Conservation (phyloP, 2,113 vertebrate species). For the human region GRCh38 chr9:19582001-19582500, state of each 20-base stretch:
- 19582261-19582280: neutral
- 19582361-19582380: neutral
- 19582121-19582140: neutral
- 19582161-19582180: neutral
- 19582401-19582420: neutral
- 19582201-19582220: neutral
- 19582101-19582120: conserved; percentile 12
- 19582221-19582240: neutral
- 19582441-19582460: neutral
- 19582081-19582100: conserved; percentile 46
- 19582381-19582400: neutral
- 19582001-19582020: conserved; percentile 72
- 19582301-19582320: neutral
- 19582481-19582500: neutral
- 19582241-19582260: neutral
- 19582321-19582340: conserved; percentile 27
- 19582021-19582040: conserved; percentile 66
- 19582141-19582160: conserved; percentile 15
- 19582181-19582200: neutral
- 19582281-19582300: conserved; percentile 27
- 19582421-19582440: neutral
- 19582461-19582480: neutral
- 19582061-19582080: conserved; percentile 59
- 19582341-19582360: neutral
- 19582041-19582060: conserved; percentile 55